These are phyloP conservation scores for Glyphotaelius pellucidus DNA, from an alignment of 2,888 invertebrate genomes.

Conservation along the genomic window DNA sequence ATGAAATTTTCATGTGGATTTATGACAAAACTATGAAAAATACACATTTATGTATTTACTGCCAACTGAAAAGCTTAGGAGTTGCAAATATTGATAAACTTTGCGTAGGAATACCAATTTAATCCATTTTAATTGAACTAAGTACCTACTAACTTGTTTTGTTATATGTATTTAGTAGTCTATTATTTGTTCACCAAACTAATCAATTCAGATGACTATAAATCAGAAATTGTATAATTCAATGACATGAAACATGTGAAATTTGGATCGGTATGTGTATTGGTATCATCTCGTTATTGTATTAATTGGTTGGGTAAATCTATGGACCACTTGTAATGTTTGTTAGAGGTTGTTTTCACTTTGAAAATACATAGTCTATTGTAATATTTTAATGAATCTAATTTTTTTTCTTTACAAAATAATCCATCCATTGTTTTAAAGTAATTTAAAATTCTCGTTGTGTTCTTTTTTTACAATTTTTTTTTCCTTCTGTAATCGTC, in stretches of 20 bases:
- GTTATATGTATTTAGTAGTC: conserved; percentile 13
- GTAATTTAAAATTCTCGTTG: background rate
- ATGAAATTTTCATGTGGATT: background rate
- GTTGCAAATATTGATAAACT: background rate
- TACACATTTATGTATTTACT: background rate
- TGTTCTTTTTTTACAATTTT: background rate
- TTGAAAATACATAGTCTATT: background rate
- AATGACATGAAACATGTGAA: background rate
- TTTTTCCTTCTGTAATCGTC: background rate
- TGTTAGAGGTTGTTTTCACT: background rate
- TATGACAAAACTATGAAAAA: background rate
- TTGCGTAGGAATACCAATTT: background rate
- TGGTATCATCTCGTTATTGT: background rate
- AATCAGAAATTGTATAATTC: conserved; percentile 13
- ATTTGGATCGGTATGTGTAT: background rate
- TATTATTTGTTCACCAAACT: background rate
- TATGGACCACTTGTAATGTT: background rate
- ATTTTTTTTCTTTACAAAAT: background rate
- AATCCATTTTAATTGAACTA: background rate
- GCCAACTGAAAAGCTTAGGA: background rate
- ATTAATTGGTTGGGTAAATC: background rate
- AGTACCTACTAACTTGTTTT: conserved; percentile 9
- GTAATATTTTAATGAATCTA: background rate
- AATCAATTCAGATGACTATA: background rate
- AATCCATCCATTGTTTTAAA: background rate